Conservation (phyloP, 2,888 invertebrate genomes). For the Synanthedon myopaeformis region DNA sequence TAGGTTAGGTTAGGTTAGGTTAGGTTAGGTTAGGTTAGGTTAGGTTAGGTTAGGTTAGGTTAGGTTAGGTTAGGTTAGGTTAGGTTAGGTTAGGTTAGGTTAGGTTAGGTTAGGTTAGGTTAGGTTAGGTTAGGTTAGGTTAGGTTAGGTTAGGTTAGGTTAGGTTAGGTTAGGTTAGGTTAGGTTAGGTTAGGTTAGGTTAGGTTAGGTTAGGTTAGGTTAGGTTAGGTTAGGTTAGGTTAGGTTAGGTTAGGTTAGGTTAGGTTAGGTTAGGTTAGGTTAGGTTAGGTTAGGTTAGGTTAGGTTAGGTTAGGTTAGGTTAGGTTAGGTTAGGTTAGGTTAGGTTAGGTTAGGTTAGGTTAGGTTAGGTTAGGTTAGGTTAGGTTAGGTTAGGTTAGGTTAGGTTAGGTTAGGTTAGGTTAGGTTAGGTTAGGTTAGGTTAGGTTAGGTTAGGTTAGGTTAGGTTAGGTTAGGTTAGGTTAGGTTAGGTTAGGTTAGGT, state of each 20-base stretch:
- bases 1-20: conserved; percentile 14
- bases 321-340: conserved; percentile 7
- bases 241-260: conserved; percentile 7
- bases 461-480: neutral
- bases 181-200: conserved; percentile 7
- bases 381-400: conserved; percentile 7
- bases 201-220: conserved; percentile 7
- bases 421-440: neutral
- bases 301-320: conserved; percentile 8
- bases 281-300: conserved; percentile 7
- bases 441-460: neutral
- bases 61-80: conserved; percentile 9
- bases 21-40: conserved; percentile 14
- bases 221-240: conserved; percentile 8
- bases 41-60: conserved; percentile 7
- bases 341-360: conserved; percentile 7
- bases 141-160: conserved; percentile 8
- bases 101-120: conserved; percentile 9
- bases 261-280: conserved; percentile 8
- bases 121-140: conserved; percentile 8
- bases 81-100: conserved; percentile 8
- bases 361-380: conserved; percentile 8
- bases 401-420: conserved; percentile 5
- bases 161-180: conserved; percentile 7
- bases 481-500: neutral